Base-by-base conservation (phyloP, 2,888 invertebrate species). In the Acronicta psi region DNA sequence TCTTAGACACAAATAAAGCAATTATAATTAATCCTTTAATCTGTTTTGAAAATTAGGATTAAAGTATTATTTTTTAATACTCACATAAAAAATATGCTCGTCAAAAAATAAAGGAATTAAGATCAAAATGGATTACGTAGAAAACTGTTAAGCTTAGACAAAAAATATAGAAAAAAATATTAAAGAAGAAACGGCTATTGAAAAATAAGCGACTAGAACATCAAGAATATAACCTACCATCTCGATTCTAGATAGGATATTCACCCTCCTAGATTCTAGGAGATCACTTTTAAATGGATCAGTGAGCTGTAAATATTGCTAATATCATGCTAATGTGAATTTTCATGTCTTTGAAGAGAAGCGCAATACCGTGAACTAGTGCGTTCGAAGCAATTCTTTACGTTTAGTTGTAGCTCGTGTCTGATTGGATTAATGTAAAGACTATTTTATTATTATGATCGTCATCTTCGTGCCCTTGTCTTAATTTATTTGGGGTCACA, bases 1-100 rank as follows among this genome's bases (percentile, higher is more conserved):
- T 13, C 40, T 0, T 51, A 52, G 34, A n/a, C 23, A 29, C 18
- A 61, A 64, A 44, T 57, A 73, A 66, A 47, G 38, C 54, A 49
- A 69, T 61, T 55, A 50, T 42, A 20, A 42, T 44, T 59, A 54
- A 69, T 54, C 23, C 5, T 37, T 17, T 53, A 43, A 70, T 53
- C 60, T 60, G 63, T 54, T 71, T 58, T 9, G n/a, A 40, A 67
- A 69, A 50, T 40, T 34, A 25, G 36, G 53, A 69, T 69, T 44
- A 62, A 13, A 31, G 17, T 5, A 31, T 46, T 20, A 14, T 2
- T 7, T 36, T 46, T 49, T 34, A 23, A 17, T 23, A n/a, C 6
- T 3, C 4, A 14, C 23, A 50, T 16, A 29, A 52, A 18, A 14
- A 37, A 18, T 10, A 4, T 14, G 16, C 34, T 1, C 2, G 14